Conservation (phyloP, 2,888 invertebrate genomes). For the Leptopilina drosophilae region DNA sequence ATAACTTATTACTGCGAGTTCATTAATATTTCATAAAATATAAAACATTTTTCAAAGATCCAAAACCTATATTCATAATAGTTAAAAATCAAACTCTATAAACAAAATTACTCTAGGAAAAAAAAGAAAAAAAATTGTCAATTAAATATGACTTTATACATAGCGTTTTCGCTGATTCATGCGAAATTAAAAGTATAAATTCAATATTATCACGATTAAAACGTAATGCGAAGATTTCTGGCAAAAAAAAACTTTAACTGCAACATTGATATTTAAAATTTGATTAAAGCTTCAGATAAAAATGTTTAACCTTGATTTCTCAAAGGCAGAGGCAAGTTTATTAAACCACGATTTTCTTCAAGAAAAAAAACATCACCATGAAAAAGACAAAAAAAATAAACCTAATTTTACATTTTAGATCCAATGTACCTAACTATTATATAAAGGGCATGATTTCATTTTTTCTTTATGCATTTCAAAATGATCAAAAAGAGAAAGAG, state of each 20-base stretch:
- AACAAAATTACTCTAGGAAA: neutral
- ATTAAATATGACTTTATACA: slow-evolving; percentile 27
- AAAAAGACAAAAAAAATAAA: slow-evolving; percentile 6
- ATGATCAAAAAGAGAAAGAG: neutral
- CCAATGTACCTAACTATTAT: neutral
- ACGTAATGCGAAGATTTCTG: neutral
- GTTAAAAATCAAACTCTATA: slow-evolving; percentile 41
- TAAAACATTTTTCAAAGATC: slow-evolving; percentile 39
- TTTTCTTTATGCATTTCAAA: neutral
- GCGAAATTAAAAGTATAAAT: neutral
- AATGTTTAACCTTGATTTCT: neutral
- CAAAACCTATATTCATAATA: slow-evolving; percentile 42
- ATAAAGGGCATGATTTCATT: neutral
- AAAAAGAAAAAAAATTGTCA: neutral
- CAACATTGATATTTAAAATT: neutral
- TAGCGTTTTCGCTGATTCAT: slow-evolving; percentile 4
- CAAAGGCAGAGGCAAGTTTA: neutral
- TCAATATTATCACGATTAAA: slow-evolving; percentile 17
- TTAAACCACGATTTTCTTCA: neutral
- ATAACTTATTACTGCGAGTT: neutral
- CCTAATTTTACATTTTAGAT: neutral
- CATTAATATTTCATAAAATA: slow-evolving; percentile 20
- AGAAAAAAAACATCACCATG: neutral
- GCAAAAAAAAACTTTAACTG: neutral
- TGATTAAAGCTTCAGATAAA: slow-evolving; percentile 22